Evolutionary conservation across 1,140 invertebrate species (phyloP).

Genomic region (Bemisia tabaci): DNA sequence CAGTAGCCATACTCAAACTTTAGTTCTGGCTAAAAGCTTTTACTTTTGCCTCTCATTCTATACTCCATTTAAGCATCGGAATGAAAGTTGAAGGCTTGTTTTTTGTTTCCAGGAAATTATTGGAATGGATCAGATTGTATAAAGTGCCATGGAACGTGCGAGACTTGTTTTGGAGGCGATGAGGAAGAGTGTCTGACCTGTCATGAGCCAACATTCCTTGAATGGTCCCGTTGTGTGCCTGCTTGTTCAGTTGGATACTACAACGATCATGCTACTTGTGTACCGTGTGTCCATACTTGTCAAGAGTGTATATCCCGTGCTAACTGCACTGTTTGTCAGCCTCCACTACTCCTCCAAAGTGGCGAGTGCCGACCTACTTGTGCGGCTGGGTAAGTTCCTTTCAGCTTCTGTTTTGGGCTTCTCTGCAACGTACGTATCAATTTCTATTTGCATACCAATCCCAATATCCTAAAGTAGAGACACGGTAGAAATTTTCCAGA

Average conservation of each 20-base stretch:
- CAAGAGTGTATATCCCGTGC: constrained; percentile 54
- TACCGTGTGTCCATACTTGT: constrained; percentile 63
- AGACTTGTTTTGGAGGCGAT: constrained; percentile 23
- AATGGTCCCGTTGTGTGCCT: constrained; percentile 50
- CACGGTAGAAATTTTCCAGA: neutral
- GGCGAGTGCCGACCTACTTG: constrained; percentile 62
- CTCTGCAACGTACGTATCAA: neutral
- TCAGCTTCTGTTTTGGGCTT: neutral
- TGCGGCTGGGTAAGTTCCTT: constrained; percentile 27
- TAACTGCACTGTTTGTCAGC: constrained; percentile 61
- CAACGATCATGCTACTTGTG: constrained; percentile 41
- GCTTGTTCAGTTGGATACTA: constrained; percentile 58
- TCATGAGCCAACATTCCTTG: constrained; percentile 44
- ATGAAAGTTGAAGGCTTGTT: too few relatives aligned
- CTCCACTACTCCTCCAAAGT: constrained; percentile 53
- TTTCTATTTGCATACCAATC: neutral
- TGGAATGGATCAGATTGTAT: constrained; percentile 55
- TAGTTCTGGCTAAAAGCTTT: too few relatives aligned
- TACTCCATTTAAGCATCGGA: neutral
- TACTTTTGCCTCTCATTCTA: neutral
- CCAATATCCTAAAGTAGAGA: neutral
- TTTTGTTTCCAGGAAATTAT: constrained; percentile 45
- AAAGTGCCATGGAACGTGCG: constrained; percentile 50
- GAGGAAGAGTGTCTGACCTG: constrained; percentile 50
- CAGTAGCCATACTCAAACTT: too few relatives aligned